Evolutionary conservation across 2,797 vertebrate species (phyloP).

Genomic region (Botia kubotai): DNA sequence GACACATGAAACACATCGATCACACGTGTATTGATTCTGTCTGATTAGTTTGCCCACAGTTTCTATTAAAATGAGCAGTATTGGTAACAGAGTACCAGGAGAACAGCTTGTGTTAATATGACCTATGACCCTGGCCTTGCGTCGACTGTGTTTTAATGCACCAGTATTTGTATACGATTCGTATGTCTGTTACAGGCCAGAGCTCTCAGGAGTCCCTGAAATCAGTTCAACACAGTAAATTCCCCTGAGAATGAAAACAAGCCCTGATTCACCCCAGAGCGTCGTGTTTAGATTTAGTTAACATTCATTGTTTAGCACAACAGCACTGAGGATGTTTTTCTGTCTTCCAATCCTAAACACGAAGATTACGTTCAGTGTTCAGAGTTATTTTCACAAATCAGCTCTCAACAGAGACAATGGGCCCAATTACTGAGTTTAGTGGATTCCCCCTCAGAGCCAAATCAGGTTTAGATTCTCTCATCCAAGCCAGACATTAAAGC

Average conservation of each 20-base stretch:
- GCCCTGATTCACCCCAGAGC: not conserved
- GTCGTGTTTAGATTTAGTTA: not conserved
- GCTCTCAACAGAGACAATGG: conserved; percentile 47
- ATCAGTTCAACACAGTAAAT: not conserved
- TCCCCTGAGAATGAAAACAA: not conserved
- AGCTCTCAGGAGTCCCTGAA: not conserved
- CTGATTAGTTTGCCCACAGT: conserved; percentile 29
- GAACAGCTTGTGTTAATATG: conserved; percentile 13
- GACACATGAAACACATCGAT: conserved; percentile 45
- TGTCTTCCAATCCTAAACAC: conserved; percentile 36
- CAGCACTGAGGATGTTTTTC: not conserved
- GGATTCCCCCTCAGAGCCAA: conserved; percentile 30
- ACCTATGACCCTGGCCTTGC: conserved; percentile 44
- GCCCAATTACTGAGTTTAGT: conserved; percentile 39
- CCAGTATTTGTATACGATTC: conserved; percentile 18
- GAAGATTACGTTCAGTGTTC: conserved; percentile 33
- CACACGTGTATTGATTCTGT: conserved; percentile 53
- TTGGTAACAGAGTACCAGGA: conserved; percentile 20
- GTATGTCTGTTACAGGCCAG: not conserved
- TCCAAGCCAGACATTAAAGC: conserved; percentile 4
- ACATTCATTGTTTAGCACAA: conserved; percentile 6
- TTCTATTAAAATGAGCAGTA: conserved; percentile 13
- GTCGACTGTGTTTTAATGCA: not conserved
- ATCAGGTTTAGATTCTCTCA: conserved; percentile 25
- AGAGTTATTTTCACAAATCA: conserved; percentile 33